phyloP scores from a whole-genome alignment of 1,140 invertebrate genomes.

The Chrysopa pallens region DNA sequence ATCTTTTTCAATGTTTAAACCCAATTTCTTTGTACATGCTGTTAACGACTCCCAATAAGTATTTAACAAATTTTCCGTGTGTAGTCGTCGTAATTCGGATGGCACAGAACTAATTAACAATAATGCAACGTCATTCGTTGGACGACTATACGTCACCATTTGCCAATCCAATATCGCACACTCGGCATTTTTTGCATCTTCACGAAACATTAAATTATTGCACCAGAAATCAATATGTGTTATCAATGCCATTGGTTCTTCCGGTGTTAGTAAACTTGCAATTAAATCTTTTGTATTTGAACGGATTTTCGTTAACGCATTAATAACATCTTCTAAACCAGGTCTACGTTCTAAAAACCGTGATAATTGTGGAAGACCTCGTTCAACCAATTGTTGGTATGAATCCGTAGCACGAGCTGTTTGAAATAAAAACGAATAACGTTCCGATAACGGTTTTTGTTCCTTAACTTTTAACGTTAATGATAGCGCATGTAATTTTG shows the following conservation, averaged over 20 bases:
- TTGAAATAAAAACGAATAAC: constrained; percentile 55
- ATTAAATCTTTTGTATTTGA: constrained; percentile 41
- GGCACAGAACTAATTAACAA: constrained; percentile 59
- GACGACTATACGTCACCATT: constrained; percentile 60
- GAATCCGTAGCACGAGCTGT: constrained; percentile 55
- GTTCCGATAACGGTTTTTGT: constrained; percentile 35
- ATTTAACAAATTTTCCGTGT: constrained; percentile 40
- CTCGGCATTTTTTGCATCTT: constrained; percentile 18
- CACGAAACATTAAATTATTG: constrained; percentile 55
- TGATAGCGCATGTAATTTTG: constrained; percentile 49
- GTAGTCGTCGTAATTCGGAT: constrained; percentile 41
- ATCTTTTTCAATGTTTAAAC: constrained; percentile 35
- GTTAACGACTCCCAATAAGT: constrained; percentile 47
- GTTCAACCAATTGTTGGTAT: constrained; percentile 54
- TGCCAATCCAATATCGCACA: constrained; percentile 66
- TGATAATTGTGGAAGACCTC: constrained; percentile 51
- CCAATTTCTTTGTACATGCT: constrained; percentile 29
- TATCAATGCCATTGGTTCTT: constrained; percentile 46
- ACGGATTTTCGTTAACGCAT: constrained; percentile 30
- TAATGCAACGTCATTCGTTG: constrained; percentile 60
- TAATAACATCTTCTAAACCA: constrained; percentile 31
- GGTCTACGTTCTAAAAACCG: constrained; percentile 45
- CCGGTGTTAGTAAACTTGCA: constrained; percentile 39
- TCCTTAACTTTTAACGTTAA: constrained; percentile 44
- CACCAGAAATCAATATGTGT: constrained; percentile 73